Evolutionary conservation across 2,888 invertebrate genomes (phyloP).

Genomic region (Suillia variegata): DNA sequence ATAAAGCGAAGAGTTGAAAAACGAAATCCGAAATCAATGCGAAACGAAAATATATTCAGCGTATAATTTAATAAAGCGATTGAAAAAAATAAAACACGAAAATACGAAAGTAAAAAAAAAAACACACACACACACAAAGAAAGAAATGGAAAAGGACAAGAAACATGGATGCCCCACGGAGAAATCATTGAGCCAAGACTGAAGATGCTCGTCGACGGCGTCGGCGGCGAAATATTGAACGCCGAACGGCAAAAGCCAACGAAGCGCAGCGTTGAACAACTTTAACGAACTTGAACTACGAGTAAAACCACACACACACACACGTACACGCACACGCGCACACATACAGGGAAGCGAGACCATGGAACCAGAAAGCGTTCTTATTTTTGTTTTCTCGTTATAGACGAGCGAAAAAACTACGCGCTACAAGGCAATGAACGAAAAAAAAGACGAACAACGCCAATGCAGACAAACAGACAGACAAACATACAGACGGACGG

Average conservation of each 20-base stretch:
- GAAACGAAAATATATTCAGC: conserved; percentile 51
- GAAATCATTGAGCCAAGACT: conserved; percentile 6
- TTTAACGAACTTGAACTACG: conserved; percentile 28
- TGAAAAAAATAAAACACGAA: conserved; percentile 28
- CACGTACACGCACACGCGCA: no score
- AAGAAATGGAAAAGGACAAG: no score
- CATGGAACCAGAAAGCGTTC: no score
- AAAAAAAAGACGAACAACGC: not conserved
- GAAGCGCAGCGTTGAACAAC: conserved; percentile 15
- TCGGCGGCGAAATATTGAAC: no score
- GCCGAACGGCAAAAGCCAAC: conserved; percentile 13
- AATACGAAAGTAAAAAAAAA: conserved; percentile 5
- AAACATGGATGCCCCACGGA: not conserved
- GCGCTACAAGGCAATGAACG: not conserved
- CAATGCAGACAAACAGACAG: conserved; percentile 6
- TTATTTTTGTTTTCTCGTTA: no score
- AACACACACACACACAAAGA: conserved; percentile 14
- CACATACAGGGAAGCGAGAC: no score
- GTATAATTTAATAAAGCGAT: conserved; percentile 55
- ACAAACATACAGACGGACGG: no score
- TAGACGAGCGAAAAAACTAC: not conserved
- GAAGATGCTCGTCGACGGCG: no score
- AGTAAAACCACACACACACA: conserved; percentile 24
- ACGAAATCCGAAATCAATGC: conserved; percentile 52
- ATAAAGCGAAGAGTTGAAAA: conserved; percentile 27